Evolutionary conservation across 2,113 vertebrate species (phyloP).

Genomic region (Callaeas wilsoni): DNA sequence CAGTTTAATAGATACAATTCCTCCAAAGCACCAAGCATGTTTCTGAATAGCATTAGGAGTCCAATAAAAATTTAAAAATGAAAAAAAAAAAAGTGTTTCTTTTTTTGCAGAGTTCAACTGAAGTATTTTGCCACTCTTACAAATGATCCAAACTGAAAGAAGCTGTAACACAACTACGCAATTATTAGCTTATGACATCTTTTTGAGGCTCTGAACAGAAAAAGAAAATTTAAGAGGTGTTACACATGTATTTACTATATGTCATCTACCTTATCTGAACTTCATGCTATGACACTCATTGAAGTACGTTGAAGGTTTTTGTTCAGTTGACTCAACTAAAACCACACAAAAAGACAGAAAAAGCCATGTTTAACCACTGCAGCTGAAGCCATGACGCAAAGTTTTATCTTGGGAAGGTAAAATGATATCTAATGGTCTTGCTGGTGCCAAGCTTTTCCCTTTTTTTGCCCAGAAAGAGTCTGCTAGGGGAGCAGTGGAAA

Average conservation of each 20-base stretch:
- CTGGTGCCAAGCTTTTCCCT: background rate
- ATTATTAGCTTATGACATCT: background rate
- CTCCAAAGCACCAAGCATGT: background rate
- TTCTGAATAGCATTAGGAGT: background rate
- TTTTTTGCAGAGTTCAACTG: background rate
- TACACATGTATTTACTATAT: background rate
- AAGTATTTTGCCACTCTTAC: background rate
- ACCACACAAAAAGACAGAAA: background rate
- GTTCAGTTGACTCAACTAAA: background rate
- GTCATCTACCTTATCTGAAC: background rate
- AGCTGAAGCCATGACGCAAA: background rate
- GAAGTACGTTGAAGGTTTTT: background rate
- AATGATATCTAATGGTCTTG: fast-evolving
- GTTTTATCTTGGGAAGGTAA: background rate
- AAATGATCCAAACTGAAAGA: background rate
- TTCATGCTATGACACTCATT: background rate
- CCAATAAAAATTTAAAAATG: background rate
- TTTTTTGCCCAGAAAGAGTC: background rate
- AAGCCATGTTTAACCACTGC: background rate
- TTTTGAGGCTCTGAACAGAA: background rate
- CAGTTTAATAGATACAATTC: background rate
- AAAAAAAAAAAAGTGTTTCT: background rate
- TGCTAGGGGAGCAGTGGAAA: background rate
- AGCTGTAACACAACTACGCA: fast-evolving
- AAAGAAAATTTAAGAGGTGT: background rate